Base-by-base conservation (phyloP, 2,113 vertebrate genomes). In the Tamias sibiricus region DNA sequence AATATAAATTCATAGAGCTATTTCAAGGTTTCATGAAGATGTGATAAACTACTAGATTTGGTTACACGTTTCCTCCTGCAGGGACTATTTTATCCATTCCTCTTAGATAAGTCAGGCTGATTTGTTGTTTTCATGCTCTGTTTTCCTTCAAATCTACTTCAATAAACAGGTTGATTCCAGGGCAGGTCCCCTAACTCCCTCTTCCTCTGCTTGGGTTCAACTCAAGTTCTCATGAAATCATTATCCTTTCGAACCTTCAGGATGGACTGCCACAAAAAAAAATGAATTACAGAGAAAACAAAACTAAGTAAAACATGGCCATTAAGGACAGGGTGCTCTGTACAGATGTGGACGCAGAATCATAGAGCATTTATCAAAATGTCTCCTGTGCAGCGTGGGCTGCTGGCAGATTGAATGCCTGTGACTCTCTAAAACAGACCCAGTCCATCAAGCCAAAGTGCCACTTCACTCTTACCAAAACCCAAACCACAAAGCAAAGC, bases 61-160 rank as follows among this genome's bases (percentile, higher is more conserved):
- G 90, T 97, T 98, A 94, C 97, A 97, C 47, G 3, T 64, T 94
- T 98, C 92, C 83, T 95, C 94, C 97, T 89, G 42, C 57, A 83
- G 87, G 72, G 92, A 75, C 77, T 95, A 77, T 96, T 97, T 97
- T 47, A 95, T 92, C 86, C 91, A 96, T 79, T 92, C 19, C 84
- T 54, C 17, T 89, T 92, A 95, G 79, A 92, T 81, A 97, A 95
- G 92, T 93, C 75, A 92, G 75, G 52, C 42, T 98, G 97, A 98
- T 98, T 97, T 97, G 97, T 95, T 96, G 95, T 95, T 98, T 74
- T 95, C 87, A 91, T 95, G 81, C 52, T 97, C 95, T 87, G 96
- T 59, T 94, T 98, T 97, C 87, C 97, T 94, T 96, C 94, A 95
- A 96, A 93, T 95, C 94, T 72, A 74, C 81, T 96, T 94, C 96